Percentiles rank a stretch among this genome's conserved stretches.
Evolutionary conservation across 2,888 invertebrate genomes (phyloP).

Genomic region (Priocnemis perturbator): DNA sequence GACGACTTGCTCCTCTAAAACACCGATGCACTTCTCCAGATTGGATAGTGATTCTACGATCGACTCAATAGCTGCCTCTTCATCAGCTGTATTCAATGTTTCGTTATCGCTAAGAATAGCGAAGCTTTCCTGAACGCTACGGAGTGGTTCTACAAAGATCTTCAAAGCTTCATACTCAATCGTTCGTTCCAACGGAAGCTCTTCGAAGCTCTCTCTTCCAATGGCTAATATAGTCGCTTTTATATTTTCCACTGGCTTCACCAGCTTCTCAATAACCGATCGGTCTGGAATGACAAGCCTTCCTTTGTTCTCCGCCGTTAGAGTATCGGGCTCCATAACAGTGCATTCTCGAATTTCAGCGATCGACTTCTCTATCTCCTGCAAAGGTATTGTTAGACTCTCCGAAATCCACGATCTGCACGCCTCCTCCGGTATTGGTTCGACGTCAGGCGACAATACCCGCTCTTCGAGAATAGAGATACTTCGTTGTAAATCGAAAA

Average conservation of each 20-base stretch:
- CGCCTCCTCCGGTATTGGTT: conserved; percentile 64
- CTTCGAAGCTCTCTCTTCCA: conserved; percentile 1
- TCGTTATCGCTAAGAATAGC: conserved; percentile 29
- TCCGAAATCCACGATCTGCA: conserved; percentile 50
- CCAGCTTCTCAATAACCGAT: conserved; percentile 45
- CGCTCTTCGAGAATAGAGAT: conserved; percentile 62
- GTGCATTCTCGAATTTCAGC: conserved; percentile 55
- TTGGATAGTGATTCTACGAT: conserved; percentile 58
- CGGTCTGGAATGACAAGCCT: conserved; percentile 37
- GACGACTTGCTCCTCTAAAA: conserved; percentile 49
- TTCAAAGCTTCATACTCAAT: conserved; percentile 42
- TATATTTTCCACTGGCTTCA: conserved; percentile 45
- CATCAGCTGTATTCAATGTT: conserved; percentile 25
- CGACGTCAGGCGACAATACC: conserved; percentile 59
- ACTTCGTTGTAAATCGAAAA: conserved; percentile 60
- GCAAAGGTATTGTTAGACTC: conserved; percentile 58
- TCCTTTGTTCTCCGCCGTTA: conserved; percentile 31
- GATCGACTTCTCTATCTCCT: conserved; percentile 61
- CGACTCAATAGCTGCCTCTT: conserved; percentile 48
- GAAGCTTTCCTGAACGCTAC: conserved; percentile 46
- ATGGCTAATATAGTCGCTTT: conserved; percentile 39
- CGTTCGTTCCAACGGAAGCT: conserved; percentile 2
- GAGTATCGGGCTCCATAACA: conserved; percentile 35
- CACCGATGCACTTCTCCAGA: conserved; percentile 58
- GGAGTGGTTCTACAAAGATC: conserved; percentile 40